These are phyloP conservation scores for Oryzias celebensis DNA, from an alignment of 2,113 vertebrate genomes.

Conservation along the genomic window DNA sequence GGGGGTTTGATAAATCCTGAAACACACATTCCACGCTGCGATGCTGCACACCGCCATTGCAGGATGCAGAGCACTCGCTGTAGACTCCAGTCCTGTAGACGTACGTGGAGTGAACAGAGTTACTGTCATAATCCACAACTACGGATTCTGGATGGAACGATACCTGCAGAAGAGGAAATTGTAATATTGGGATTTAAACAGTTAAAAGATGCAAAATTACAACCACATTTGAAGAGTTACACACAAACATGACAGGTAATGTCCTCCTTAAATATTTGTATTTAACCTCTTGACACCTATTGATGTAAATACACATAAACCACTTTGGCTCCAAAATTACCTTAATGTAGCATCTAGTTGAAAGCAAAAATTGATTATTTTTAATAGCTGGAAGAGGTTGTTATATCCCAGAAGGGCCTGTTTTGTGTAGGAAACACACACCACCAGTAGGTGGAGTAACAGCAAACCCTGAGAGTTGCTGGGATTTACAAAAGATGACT, in stretches of 20 bases:
- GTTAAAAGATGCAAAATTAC: no score
- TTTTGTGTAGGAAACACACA: not conserved
- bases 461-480: not conserved
- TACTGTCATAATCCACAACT: conserved; percentile 46
- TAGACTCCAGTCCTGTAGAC: conserved; percentile 80
- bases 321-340: no score
- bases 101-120: conserved; percentile 36
- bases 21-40: conserved; percentile 82
- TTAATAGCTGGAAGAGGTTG: no score
- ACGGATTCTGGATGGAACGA: conserved; percentile 45
- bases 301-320: no score
- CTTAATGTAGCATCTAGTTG: no score
- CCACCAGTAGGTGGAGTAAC: not conserved
- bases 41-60: conserved; percentile 83
- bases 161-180: conserved; percentile 20
- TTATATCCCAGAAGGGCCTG: not conserved
- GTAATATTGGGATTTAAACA: not conserved
- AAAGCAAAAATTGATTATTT: no score
- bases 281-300: no score
- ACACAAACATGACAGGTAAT: no score
- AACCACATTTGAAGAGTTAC: no score
- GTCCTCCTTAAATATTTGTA: no score
- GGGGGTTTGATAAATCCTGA: conserved; percentile 60
- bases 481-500: no score
- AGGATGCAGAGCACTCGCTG: conserved; percentile 82